A percentile compares a stretch with the other conserved stretches of the same genome.
Evolutionary conservation across 2,797 vertebrate species (phyloP).

Genomic region (Jordanella pulchra): DNA sequence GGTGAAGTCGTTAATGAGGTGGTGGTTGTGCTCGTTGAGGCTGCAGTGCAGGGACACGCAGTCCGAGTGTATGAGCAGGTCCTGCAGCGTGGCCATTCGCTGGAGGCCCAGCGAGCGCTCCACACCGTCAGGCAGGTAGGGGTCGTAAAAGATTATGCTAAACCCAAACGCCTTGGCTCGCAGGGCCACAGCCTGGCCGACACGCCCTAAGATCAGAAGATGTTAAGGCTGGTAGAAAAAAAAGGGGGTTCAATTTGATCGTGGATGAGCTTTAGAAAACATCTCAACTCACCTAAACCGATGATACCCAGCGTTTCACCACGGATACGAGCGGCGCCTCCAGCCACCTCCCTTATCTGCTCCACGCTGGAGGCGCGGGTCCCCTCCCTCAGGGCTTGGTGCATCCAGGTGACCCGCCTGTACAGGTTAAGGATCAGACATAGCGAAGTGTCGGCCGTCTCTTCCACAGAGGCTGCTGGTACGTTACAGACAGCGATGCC

Average conservation of each 20-base stretch:
- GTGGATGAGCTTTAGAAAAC: not conserved
- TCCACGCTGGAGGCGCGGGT: constrained; percentile 87
- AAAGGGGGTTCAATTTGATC: not conserved
- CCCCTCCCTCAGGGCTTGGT: constrained; percentile 89
- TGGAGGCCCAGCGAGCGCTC: constrained; percentile 90
- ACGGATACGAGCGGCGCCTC: constrained; percentile 88
- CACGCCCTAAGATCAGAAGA: constrained; percentile 77
- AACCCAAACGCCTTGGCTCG: constrained; percentile 90
- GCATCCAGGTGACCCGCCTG: constrained; percentile 89
- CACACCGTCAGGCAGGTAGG: constrained; percentile 89
- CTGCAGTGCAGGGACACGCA: constrained; percentile 92
- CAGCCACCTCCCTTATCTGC: constrained; percentile 89
- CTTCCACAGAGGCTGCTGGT: constrained; percentile 88
- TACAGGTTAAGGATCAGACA: constrained; percentile 91
- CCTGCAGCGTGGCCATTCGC: constrained; percentile 88
- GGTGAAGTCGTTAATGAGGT: constrained; percentile 93
- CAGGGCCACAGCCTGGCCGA: constrained; percentile 91
- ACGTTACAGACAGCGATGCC: constrained; percentile 91
- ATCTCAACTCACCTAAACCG: constrained; percentile 82
- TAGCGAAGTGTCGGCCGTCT: constrained; percentile 89
- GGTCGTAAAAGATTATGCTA: constrained; percentile 90
- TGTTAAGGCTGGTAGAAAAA: not conserved
- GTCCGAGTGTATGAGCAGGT: constrained; percentile 91
- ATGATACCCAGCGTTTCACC: constrained; percentile 91
- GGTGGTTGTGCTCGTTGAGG: constrained; percentile 93